Conservation (phyloP, 2,113 vertebrate species). For the Leptobrachium leishanense region DNA sequence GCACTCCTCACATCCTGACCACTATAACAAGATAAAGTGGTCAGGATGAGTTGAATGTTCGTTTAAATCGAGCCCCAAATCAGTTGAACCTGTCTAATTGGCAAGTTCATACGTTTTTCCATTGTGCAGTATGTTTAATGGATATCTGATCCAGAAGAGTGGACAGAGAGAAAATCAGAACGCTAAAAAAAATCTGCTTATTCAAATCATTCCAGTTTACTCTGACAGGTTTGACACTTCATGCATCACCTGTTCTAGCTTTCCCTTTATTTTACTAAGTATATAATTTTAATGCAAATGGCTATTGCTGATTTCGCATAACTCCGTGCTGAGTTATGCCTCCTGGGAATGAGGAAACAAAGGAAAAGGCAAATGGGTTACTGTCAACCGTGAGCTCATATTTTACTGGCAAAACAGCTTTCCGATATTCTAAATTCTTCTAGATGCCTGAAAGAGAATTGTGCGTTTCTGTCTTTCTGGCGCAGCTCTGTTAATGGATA, state of each 20-base stretch:
- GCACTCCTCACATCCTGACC: too few relatives aligned
- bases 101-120: too few relatives aligned
- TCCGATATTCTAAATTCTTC: background rate
- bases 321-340: background rate
- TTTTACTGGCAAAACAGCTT: background rate
- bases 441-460: background rate
- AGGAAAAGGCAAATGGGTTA: background rate
- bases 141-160: too few relatives aligned
- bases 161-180: background rate
- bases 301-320: background rate
- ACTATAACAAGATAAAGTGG: too few relatives aligned
- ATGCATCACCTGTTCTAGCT: background rate
- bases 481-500: background rate
- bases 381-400: background rate
- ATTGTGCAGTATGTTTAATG: too few relatives aligned
- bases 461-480: background rate
- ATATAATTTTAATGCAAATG: constrained; percentile 33
- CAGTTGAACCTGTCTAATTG: too few relatives aligned
- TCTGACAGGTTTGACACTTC: background rate
- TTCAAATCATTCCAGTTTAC: constrained; percentile 12
- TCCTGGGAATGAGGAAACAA: constrained; percentile 1
- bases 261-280: constrained; percentile 4
- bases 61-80: too few relatives aligned
- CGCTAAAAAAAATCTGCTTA: background rate
- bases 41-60: too few relatives aligned